A percentile compares a stretch with the other conserved stretches of the same genome.
Evolutionary conservation across 2,888 invertebrate species (phyloP).

Genomic region (Nephrotoma flavescens): DNA sequence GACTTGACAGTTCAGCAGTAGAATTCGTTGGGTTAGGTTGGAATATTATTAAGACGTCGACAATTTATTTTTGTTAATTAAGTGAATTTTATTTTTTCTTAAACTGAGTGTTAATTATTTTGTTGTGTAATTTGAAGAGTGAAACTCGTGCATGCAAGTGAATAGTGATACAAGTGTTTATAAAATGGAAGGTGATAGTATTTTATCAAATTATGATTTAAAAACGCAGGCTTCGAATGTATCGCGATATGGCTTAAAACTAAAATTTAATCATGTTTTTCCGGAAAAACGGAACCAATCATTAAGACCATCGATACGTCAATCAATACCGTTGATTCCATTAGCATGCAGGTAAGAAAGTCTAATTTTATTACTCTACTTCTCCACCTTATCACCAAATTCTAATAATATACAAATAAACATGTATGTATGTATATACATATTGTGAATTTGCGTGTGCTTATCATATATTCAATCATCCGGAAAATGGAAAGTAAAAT

Average conservation of each 20-base stretch:
- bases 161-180: background rate
- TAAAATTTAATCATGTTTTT: conserved; percentile 59
- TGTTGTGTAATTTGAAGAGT: background rate
- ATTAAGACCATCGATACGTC: conserved; percentile 46
- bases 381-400: background rate
- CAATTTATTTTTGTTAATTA: background rate
- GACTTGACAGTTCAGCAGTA: background rate
- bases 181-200: background rate
- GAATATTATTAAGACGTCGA: background rate
- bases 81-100: background rate
- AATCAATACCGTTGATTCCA: conserved; percentile 55
- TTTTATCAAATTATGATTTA: conserved; percentile 20
- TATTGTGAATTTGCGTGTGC: background rate
- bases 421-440: too few species aligned
- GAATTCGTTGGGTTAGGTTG: background rate
- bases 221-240: conserved; percentile 27
- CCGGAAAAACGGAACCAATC: conserved; percentile 57
- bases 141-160: background rate
- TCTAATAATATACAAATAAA: background rate
- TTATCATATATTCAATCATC: conserved; percentile 1
- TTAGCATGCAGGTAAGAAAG: conserved; percentile 49
- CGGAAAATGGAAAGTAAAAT: conserved; percentile 5
- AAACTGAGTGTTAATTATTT: background rate
- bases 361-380: conserved; percentile 8
- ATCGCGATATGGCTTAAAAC: conserved; percentile 55